Conservation (phyloP, 2,113 vertebrate species). For the Phrynocephalus versicolor region DNA sequence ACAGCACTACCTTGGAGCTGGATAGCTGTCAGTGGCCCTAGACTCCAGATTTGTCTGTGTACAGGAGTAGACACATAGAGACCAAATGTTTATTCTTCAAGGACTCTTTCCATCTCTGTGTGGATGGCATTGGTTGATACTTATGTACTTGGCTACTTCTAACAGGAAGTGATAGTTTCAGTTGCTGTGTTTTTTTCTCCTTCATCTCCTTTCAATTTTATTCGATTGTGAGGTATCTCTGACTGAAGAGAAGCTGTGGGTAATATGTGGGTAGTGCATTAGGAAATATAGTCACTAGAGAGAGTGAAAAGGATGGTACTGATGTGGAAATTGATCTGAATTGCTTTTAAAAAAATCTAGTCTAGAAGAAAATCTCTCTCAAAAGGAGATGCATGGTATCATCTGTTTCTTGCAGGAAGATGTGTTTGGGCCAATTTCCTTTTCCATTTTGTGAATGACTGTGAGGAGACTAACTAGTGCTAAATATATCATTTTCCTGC, state of each 20-base stretch:
- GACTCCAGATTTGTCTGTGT: too few species aligned
- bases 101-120: too few species aligned
- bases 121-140: too few species aligned
- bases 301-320: neutral
- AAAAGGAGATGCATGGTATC: neutral
- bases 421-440: neutral
- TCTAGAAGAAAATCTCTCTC: neutral
- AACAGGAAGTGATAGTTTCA: neutral
- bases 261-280: neutral
- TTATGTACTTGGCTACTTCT: too few species aligned
- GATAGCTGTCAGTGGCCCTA: too few species aligned
- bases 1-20: too few species aligned
- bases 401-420: neutral
- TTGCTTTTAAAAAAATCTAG: neutral
- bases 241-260: neutral
- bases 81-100: too few species aligned
- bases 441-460: neutral
- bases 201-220: neutral
- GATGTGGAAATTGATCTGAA: neutral
- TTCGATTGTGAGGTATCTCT: neutral
- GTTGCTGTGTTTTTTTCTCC: neutral
- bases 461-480: neutral
- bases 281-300: neutral
- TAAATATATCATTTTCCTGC: neutral
- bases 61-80: too few species aligned